Conservation (phyloP, 2,113 vertebrate genomes). For the Lichenostomus cassidix region DNA sequence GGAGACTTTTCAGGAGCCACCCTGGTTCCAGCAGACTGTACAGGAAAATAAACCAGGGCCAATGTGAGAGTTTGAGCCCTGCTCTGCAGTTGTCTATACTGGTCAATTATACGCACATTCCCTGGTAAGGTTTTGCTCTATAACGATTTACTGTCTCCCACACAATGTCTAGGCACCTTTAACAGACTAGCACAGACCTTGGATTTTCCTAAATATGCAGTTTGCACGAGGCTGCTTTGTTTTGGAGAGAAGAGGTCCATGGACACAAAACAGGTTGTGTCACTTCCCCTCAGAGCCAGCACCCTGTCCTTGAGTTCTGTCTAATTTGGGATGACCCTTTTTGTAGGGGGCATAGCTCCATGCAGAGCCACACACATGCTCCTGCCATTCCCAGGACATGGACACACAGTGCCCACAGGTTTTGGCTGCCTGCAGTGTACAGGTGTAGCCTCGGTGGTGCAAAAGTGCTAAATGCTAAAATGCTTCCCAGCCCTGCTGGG, state of each 20-base stretch:
- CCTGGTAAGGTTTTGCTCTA: background rate
- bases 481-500: background rate
- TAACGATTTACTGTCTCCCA: background rate
- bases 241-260: background rate
- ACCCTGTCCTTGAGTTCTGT: background rate
- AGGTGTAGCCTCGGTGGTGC: fast-evolving
- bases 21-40: background rate
- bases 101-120: background rate
- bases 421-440: background rate
- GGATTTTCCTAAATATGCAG: background rate
- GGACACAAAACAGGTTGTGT: background rate
- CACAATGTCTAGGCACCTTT: background rate
- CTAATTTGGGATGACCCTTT: background rate
- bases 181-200: background rate
- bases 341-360: background rate
- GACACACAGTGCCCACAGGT: background rate
- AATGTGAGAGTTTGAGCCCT: background rate
- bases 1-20: background rate
- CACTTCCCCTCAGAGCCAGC: background rate
- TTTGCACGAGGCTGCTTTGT: background rate
- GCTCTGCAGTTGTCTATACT: fast-evolving
- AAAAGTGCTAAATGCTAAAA: background rate
- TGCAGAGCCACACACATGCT: background rate
- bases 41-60: background rate
- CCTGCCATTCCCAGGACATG: background rate